phyloP scores from a whole-genome alignment of 2,113 vertebrate genomes.

The Antechinus stuartii region DNA sequence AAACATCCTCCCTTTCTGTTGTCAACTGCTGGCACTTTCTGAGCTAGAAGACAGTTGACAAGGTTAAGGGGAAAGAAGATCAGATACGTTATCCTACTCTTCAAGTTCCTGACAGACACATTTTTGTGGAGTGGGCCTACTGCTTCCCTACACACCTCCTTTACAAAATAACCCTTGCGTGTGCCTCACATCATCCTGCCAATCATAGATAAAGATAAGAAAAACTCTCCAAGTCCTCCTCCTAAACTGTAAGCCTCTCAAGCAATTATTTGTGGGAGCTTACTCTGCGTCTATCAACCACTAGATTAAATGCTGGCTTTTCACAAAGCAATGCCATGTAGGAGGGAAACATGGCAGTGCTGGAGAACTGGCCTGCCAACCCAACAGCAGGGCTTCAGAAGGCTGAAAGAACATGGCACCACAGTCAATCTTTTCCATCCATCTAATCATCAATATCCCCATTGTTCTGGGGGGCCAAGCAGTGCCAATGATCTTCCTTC shows the following conservation, averaged over 20 bases:
- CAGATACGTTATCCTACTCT: slow-evolving; percentile 68
- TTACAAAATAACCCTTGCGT: not conserved
- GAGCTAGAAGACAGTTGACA: slow-evolving; percentile 65
- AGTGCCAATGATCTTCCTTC: not conserved
- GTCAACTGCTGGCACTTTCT: slow-evolving; percentile 57
- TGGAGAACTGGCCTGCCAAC: not conserved
- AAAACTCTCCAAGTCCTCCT: slow-evolving; percentile 15
- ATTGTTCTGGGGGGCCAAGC: not conserved
- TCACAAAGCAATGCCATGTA: not conserved
- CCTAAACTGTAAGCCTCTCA: slow-evolving; percentile 40
- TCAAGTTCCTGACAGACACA: slow-evolving; percentile 61
- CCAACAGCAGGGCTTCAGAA: accelerated
- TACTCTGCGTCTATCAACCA: slow-evolving; percentile 34
- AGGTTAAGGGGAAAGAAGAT: slow-evolving; percentile 65
- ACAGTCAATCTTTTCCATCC: accelerated
- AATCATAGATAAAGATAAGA: slow-evolving; percentile 75
- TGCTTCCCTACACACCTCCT: slow-evolving; percentile 31
- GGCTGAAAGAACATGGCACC: accelerated
- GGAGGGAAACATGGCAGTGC: not conserved
- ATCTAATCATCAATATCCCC: not conserved
- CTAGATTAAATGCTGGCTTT: not conserved
- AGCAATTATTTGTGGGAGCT: slow-evolving; percentile 62
- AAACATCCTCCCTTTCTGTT: slow-evolving; percentile 60
- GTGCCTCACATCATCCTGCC: slow-evolving; percentile 47
- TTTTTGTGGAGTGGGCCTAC: slow-evolving; percentile 41